A percentile compares a stretch with the other conserved stretches of the same genome.
These are phyloP conservation scores for Tetranychus truncatus DNA, from an alignment of 2,888 invertebrate species.

Conservation along the genomic window DNA sequence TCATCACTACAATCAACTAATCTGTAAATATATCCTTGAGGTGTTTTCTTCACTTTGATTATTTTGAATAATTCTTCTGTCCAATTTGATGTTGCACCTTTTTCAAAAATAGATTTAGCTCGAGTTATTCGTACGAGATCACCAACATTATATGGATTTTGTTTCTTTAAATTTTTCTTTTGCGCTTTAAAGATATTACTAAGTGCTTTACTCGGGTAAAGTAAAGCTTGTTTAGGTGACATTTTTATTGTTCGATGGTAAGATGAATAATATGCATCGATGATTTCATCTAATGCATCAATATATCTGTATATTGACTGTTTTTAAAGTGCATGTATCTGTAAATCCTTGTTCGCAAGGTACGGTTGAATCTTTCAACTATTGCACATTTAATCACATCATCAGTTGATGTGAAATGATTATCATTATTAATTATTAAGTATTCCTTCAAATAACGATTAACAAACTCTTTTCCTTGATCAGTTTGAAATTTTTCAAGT, in stretches of 20 bases:
- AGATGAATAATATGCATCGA: slow-evolving; percentile 14
- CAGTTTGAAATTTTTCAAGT: too few species aligned
- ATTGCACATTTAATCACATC: background rate
- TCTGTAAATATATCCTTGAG: background rate
- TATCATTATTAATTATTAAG: too few species aligned
- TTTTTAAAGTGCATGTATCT: background rate
- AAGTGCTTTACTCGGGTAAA: too few species aligned
- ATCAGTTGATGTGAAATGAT: background rate
- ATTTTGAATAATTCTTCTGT: slow-evolving; percentile 10
- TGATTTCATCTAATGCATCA: slow-evolving; percentile 2
- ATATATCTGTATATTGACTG: slow-evolving; percentile 24
- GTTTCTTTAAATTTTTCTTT: background rate
- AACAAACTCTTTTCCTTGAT: too few species aligned
- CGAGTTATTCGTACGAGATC: slow-evolving; percentile 7
- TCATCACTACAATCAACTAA: slow-evolving; percentile 5
- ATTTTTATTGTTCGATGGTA: slow-evolving; percentile 14
- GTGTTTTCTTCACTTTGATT: background rate
- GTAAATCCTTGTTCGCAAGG: background rate
- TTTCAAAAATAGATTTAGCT: background rate
- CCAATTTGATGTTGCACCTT: slow-evolving; percentile 11
- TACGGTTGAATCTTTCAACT: background rate
- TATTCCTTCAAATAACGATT: too few species aligned
- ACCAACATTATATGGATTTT: background rate
- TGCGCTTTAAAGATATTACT: background rate
- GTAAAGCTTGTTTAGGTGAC: slow-evolving; percentile 6